Conservation (phyloP, 2,797 vertebrate species). For the Micromesistius poutassou region DNA sequence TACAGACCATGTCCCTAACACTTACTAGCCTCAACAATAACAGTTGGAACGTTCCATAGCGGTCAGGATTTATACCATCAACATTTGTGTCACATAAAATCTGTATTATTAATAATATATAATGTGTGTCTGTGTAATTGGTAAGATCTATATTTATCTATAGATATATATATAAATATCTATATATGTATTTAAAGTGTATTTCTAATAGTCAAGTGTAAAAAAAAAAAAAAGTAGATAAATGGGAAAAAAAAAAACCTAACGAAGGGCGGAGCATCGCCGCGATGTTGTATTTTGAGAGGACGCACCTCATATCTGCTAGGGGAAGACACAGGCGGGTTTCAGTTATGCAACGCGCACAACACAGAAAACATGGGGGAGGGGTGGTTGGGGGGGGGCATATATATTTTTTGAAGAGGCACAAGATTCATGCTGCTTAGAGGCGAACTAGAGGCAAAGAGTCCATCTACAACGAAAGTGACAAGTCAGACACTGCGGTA, state of each 20-base stretch:
- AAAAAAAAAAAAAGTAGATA: neutral
- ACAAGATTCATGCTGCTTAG: slow-evolving; percentile 70
- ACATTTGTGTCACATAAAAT: neutral
- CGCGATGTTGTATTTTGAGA: slow-evolving; percentile 35
- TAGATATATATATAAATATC: neutral
- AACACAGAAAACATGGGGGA: slow-evolving; percentile 44
- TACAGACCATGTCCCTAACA: slow-evolving; percentile 13
- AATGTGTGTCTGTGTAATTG: no score
- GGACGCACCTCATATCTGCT: slow-evolving; percentile 29
- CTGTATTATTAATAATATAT: neutral
- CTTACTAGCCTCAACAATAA: neutral
- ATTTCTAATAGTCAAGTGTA: neutral
- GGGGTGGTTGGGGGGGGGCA: slow-evolving; percentile 10
- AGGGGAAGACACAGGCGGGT: slow-evolving; percentile 39
- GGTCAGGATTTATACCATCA: neutral
- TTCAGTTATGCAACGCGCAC: slow-evolving; percentile 71
- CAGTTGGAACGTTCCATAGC: neutral
- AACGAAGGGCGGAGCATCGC: slow-evolving; percentile 43
- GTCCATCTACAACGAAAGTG: slow-evolving; percentile 30
- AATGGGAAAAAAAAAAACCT: slow-evolving; percentile 28
- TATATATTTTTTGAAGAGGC: slow-evolving; percentile 70
- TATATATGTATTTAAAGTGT: no score
- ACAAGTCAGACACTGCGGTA: slow-evolving; percentile 36
- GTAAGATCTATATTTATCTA: neutral
- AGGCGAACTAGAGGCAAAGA: slow-evolving; percentile 54